Percentiles rank a stretch among this genome's conserved stretches.
Evolutionary conservation across 2,888 invertebrate genomes (phyloP).

Genomic region (Coleophora flavipennella): DNA sequence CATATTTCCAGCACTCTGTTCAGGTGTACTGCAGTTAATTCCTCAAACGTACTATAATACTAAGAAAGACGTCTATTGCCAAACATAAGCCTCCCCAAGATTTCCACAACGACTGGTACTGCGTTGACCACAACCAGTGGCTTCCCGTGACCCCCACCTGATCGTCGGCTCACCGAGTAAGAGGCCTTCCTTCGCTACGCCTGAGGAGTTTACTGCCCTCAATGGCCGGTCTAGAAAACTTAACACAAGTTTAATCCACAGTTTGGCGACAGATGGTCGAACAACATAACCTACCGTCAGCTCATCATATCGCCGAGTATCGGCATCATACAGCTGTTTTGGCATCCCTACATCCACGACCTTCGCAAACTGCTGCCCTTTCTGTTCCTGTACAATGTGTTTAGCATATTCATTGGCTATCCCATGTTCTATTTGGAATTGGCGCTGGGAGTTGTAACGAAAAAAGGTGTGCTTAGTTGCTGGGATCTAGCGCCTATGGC

Average conservation of each 20-base stretch:
- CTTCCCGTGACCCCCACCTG: no score
- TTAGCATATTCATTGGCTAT: slow-evolving; percentile 50
- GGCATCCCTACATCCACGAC: slow-evolving; percentile 58
- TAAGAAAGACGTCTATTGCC: no score
- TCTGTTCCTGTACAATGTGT: slow-evolving; percentile 51
- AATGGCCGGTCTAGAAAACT: no score
- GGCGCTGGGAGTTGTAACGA: slow-evolving; percentile 53
- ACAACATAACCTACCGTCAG: slow-evolving; percentile 58
- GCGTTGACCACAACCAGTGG: no score
- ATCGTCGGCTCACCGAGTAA: no score
- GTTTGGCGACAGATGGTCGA: slow-evolving; percentile 54
- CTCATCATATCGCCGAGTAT: slow-evolving; percentile 52
- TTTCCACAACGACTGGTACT: no score
- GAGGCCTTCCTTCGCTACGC: no score
- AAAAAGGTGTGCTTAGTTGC: slow-evolving; percentile 50
- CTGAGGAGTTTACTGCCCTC: no score
- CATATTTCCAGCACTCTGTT: no score
- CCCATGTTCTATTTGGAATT: slow-evolving; percentile 58
- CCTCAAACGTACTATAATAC: no score
- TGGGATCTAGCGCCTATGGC: slow-evolving; percentile 59
- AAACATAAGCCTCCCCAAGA: no score
- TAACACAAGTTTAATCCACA: slow-evolving; percentile 13
- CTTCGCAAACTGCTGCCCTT: slow-evolving; percentile 45
- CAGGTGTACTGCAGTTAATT: no score
- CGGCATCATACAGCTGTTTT: slow-evolving; percentile 55